Evolutionary conservation across 23 tunicate genomes (phyloP).

Genomic region (Aplidium turbinatum): DNA sequence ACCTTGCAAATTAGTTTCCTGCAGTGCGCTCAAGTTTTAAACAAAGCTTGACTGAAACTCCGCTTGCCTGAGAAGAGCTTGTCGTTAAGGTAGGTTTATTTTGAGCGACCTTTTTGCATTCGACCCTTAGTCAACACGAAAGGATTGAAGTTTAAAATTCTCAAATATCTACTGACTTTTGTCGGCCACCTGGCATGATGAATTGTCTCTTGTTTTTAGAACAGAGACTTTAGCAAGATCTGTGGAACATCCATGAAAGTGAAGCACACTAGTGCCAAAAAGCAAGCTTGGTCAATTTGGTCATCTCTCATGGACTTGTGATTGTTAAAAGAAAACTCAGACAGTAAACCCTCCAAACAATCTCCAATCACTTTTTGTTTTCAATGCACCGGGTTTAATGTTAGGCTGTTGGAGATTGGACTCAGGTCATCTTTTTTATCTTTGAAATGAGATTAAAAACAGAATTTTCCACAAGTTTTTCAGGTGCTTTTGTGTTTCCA

Average conservation of each 20-base stretch:
- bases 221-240: not conserved
- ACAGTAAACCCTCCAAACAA: slow-evolving; percentile 4
- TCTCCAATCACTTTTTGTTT: not conserved
- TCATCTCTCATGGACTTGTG: slow-evolving; percentile 13
- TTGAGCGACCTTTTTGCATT: too few species aligned
- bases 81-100: too few species aligned
- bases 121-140: not conserved
- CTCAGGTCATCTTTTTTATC: too few species aligned
- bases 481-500: slow-evolving; percentile 8
- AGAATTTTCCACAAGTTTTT: not conserved
- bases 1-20: too few species aligned
- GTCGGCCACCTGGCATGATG: slow-evolving; percentile 17
- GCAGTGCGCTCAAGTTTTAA: too few species aligned
- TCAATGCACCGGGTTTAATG: slow-evolving; percentile 14
- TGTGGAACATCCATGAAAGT: slow-evolving; percentile 15
- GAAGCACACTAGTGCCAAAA: slow-evolving; percentile 8
- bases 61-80: too few species aligned
- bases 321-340: not conserved
- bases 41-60: too few species aligned
- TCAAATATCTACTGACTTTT: not conserved
- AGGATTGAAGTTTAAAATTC: slow-evolving; percentile 13
- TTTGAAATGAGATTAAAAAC: slow-evolving; percentile 11
- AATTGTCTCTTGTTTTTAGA: not conserved
- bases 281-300: too few species aligned
- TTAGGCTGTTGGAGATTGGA: slow-evolving; percentile 7